Evolutionary conservation across 2,113 vertebrate species (phyloP), one percentile per base, ranked within the genome.

Genomic region (Scalopus aquaticus): DNA sequence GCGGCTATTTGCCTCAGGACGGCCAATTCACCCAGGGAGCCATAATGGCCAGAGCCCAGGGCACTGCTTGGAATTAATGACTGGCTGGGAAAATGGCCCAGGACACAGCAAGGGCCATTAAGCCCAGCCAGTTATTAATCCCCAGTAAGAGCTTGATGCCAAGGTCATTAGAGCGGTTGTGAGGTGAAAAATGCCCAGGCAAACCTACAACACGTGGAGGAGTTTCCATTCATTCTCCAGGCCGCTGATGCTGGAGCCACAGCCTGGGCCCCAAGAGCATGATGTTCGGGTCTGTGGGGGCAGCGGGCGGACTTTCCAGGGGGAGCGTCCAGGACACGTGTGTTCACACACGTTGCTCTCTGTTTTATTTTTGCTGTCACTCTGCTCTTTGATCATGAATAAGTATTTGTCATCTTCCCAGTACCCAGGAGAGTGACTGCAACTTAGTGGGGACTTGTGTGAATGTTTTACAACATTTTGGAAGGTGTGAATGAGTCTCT

Each of bases 61-160:
- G 95, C 96, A 91, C 88, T 95, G 97, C 96, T 96, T 80, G 81
- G 96, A 97, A 98, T 98, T 98, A 98, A 98, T 97, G 96, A 92
- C 97, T 97, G 97, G 95, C 96, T 97, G 92, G 96, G 96, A 98
- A 97, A 98, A 97, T 97, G 98, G 97, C 93, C 97, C 98, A 96
- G 98, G 97, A 98, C 90, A 97, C 96, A 97, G 98, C 82, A 97
- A 97, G 97, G 98, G 94, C 97, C 97, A 98, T 98, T 98, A 98
- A 98, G 80, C 97, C 79, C 97, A 97, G 95, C 94, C 94, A 97
- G 97, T 97, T 98, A 98, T 98, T 98, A 98, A 97, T 97, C 98
- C 96, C 96, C 60, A 89, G 97, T 93, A 98, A 97, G 95, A 97
- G 95, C 20, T 79, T 88, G 93, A 90, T 96, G 97, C 95, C 96